Evolutionary conservation across 2,113 vertebrate genomes (phyloP).

Genomic region (Sturnus vulgaris): DNA sequence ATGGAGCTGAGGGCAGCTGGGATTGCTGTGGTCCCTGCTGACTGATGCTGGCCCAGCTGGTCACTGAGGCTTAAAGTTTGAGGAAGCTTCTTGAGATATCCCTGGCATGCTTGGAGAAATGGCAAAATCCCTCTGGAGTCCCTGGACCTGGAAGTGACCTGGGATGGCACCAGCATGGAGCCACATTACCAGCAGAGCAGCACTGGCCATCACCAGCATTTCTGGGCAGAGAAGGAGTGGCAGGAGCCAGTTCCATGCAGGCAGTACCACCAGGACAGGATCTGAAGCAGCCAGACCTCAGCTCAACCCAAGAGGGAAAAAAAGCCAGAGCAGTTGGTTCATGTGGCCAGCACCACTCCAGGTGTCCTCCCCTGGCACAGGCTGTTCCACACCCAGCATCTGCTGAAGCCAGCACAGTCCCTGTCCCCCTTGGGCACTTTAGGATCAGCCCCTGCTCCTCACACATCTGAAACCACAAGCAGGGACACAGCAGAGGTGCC

Average conservation of each 20-base stretch:
- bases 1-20: background rate
- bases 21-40: background rate
- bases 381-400: background rate
- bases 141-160: background rate
- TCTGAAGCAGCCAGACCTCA: background rate
- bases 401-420: background rate
- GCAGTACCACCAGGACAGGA: background rate
- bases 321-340: background rate
- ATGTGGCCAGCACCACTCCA: background rate
- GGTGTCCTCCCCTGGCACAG: background rate
- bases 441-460: background rate
- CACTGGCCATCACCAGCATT: background rate
- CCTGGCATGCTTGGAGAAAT: background rate
- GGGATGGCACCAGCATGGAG: background rate
- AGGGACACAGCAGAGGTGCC: background rate
- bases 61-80: background rate
- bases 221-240: background rate
- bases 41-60: background rate
- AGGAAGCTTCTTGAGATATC: background rate
- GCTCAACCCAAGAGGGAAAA: background rate
- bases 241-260: background rate
- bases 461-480: background rate
- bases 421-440: background rate
- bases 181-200: background rate
- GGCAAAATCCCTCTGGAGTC: background rate